Evolutionary conservation across 2,797 vertebrate genomes (phyloP), one percentile per base, ranked within the genome.

Genomic region (Benthosema pterotum): DNA sequence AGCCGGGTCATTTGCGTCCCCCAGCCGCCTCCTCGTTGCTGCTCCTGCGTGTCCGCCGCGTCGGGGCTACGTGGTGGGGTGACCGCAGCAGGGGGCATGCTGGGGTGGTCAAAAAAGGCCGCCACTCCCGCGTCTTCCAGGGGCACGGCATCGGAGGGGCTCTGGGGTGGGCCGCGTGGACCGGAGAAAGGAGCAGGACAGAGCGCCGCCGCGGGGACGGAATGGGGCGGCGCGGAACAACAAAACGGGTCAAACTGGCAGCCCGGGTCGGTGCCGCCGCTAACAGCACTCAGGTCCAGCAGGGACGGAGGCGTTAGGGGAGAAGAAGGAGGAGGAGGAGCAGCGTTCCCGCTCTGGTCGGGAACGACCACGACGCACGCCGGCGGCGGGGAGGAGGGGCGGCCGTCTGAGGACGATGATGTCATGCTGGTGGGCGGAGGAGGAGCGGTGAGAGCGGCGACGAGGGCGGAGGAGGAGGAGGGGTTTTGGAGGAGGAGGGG

Each of bases 401-500:
- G 88, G 69, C 72, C 56, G 69, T 65, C 69, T 0, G 84, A n/a
- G n/a, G n/a, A n/a, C n/a, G n/a, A n/a, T n/a, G n/a, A 84, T 2
- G 73, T 87, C 52, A 79, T 48, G 64, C 83, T 89, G 0, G 79
- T 79, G 14, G 89, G 83, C 0, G 85, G 86, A 60, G 22, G 86
- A 58, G 85, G 86, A 60, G 22, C 86, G 60, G 89, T 88, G 74
- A 88, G 18, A 0, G 79, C 58, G 1, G 22, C 18, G 46, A 86
- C 75, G 0, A 74, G 73, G 2, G 22, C 18, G 46, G 87, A 87
- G 57, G 61, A 88, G 62, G 5, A 57, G 9, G 84, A 72, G 6
- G 89, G 56, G 83, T 74, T 82, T 64, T 74, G 87, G 65, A 94
- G 75, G 65, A 94, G 75, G 45, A 93, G 83, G 19, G 93, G 92